Percentiles rank a stretch among this genome's conserved stretches.
These are phyloP conservation scores for Apeira syringaria DNA, from an alignment of 2,888 invertebrate species.

Conservation along the genomic window DNA sequence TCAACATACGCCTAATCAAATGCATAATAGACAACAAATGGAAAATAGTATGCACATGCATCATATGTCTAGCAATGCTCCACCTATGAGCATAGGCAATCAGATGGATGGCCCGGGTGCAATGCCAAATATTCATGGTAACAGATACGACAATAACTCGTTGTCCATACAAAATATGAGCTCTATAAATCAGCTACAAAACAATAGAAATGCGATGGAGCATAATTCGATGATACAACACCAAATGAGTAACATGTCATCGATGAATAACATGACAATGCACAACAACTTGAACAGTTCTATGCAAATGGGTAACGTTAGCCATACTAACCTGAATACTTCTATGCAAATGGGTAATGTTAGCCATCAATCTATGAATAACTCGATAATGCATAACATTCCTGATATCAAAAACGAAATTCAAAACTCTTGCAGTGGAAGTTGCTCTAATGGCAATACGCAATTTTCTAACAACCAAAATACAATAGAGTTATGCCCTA, in stretches of 20 bases:
- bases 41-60: constrained; percentile 75
- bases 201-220: constrained; percentile 67
- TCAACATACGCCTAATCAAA: constrained; percentile 70
- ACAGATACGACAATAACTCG: constrained; percentile 68
- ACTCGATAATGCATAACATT: constrained; percentile 73
- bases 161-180: constrained; percentile 71
- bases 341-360: constrained; percentile 68
- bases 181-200: constrained; percentile 70
- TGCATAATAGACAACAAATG: constrained; percentile 71
- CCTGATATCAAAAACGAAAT: constrained; percentile 78
- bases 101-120: constrained; percentile 65
- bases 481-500: constrained; percentile 69
- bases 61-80: constrained; percentile 64
- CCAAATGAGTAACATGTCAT: constrained; percentile 64
- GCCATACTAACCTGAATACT: constrained; percentile 62
- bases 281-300: constrained; percentile 63
- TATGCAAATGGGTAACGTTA: constrained; percentile 68
- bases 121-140: constrained; percentile 64
- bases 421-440: constrained; percentile 71
- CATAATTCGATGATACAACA: constrained; percentile 74
- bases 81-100: constrained; percentile 60
- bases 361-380: constrained; percentile 67
- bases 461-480: constrained; percentile 66
- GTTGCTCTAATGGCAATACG: constrained; percentile 63
- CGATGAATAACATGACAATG: constrained; percentile 71